Percentiles rank a stretch among this genome's conserved stretches.
Evolutionary conservation across 2,113 vertebrate species (phyloP).

Genomic region (Lophura nycthemera): DNA sequence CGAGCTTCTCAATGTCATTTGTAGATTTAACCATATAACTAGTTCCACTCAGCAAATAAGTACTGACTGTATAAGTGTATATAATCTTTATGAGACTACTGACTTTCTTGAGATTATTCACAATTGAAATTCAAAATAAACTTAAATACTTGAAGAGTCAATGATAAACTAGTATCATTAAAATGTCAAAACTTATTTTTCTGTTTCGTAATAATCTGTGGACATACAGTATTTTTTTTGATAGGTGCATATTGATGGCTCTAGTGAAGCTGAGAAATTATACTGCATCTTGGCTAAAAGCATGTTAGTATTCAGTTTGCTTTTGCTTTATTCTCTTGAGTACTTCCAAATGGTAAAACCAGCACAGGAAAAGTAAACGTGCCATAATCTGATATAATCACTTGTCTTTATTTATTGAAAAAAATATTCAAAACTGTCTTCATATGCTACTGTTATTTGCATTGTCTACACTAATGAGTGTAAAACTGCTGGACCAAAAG

Average conservation of each 20-base stretch:
- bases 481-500: background rate
- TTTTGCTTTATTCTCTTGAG: background rate
- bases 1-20: background rate
- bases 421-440: background rate
- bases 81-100: background rate
- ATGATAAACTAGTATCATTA: background rate
- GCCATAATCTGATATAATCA: background rate
- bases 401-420: background rate
- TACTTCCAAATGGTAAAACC: background rate
- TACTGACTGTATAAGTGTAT: background rate
- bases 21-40: background rate
- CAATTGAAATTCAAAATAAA: background rate
- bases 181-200: background rate
- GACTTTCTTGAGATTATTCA: background rate
- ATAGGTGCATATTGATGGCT: background rate
- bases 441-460: background rate
- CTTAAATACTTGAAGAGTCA: background rate
- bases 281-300: background rate
- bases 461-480: background rate
- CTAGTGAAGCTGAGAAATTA: background rate
- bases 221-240: background rate
- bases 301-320: background rate
- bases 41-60: background rate
- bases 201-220: background rate
- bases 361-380: background rate